Evolutionary conservation across 2,113 vertebrate species (phyloP).

Genomic region (Hippocampus barbouri): DNA sequence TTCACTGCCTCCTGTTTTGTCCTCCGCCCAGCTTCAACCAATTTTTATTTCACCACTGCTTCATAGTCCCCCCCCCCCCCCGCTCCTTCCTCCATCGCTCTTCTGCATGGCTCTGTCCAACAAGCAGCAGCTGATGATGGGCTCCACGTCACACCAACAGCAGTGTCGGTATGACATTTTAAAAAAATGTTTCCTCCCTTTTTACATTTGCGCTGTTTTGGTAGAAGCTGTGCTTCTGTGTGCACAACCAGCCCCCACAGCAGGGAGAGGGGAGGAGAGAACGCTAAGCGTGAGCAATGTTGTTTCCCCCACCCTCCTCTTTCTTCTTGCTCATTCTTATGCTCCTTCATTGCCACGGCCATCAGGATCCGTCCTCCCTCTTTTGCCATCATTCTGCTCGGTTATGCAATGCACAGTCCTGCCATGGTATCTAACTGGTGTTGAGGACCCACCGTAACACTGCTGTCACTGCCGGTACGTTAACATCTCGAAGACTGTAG

Average conservation of each 20-base stretch:
- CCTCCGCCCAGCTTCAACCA: constrained; percentile 30
- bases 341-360: constrained; percentile 44
- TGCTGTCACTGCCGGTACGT: constrained; percentile 21
- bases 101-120: constrained; percentile 51
- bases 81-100: not conserved
- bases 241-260: constrained; percentile 41
- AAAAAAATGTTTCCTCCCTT: constrained; percentile 46
- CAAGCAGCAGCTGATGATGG: constrained; percentile 61
- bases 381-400: constrained; percentile 55
- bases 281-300: constrained; percentile 48
- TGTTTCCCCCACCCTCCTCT: constrained; percentile 22
- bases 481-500: constrained; percentile 26
- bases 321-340: constrained; percentile 17
- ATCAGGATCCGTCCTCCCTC: constrained; percentile 44
- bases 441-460: constrained; percentile 54
- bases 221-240: constrained; percentile 7
- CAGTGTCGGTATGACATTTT: not conserved
- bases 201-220: constrained; percentile 14
- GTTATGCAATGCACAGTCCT: constrained; percentile 75
- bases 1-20: constrained; percentile 20
- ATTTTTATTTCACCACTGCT: constrained; percentile 16
- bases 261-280: constrained; percentile 48
- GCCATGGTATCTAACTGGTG: constrained; percentile 44
- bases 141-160: constrained; percentile 45
- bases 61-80: constrained; percentile 10